Evolutionary conservation across 2,113 vertebrate species (phyloP).

Genomic region (Oxygymnocypris stewartii): DNA sequence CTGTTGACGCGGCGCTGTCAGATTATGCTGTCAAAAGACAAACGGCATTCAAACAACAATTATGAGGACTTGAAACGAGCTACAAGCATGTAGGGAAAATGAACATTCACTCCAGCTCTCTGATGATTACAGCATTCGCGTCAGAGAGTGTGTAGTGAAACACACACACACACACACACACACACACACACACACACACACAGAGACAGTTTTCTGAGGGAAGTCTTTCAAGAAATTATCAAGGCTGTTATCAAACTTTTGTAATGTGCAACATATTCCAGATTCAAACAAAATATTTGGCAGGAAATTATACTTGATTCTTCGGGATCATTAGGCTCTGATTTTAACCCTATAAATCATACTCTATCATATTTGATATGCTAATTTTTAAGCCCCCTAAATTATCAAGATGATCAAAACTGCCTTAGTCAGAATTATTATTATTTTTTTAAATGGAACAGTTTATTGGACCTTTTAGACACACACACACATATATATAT

Average conservation of each 20-base stretch:
- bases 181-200: background rate
- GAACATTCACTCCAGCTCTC: slow-evolving; percentile 14
- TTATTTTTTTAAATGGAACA: too few species aligned
- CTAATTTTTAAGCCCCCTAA: too few species aligned
- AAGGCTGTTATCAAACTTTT: background rate
- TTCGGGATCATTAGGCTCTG: too few species aligned
- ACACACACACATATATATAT: background rate
- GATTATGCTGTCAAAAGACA: slow-evolving; percentile 7
- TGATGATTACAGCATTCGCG: background rate
- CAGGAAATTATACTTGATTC: too few species aligned
- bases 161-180: background rate
- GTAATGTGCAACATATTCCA: background rate
- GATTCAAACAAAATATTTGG: background rate
- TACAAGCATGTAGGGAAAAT: background rate
- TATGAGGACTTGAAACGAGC: slow-evolving; percentile 7
- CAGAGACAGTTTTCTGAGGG: background rate
- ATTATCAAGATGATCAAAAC: too few species aligned
- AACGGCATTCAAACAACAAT: background rate
- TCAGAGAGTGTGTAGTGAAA: background rate
- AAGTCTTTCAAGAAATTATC: background rate
- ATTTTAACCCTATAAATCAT: too few species aligned
- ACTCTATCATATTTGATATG: too few species aligned
- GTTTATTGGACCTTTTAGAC: too few species aligned
- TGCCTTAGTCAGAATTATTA: too few species aligned
- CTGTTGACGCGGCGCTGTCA: slow-evolving; percentile 3